phyloP scores from a whole-genome alignment of 2,888 invertebrate genomes.

The Phalera bucephala region DNA sequence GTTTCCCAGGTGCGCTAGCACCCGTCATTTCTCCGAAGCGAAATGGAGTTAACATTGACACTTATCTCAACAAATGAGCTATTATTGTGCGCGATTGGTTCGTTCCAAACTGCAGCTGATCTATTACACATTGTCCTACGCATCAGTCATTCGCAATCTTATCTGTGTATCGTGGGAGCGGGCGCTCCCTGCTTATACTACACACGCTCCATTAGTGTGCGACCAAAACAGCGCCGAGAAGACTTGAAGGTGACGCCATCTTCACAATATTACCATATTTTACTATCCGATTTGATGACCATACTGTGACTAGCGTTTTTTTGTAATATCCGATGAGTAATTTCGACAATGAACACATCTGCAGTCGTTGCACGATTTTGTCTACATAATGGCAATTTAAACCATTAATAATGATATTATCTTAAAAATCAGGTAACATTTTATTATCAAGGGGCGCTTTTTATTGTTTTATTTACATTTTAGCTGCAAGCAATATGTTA shows the following conservation, averaged over 20 bases:
- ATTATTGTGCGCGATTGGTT: slow-evolving; percentile 59
- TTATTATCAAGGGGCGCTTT: too few species aligned
- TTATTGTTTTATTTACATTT: too few species aligned
- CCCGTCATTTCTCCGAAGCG: slow-evolving; percentile 44
- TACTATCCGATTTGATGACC: slow-evolving; percentile 33
- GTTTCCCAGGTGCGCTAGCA: slow-evolving; percentile 42
- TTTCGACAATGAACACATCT: slow-evolving; percentile 23
- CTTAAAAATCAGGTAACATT: too few species aligned
- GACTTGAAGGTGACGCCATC: slow-evolving; percentile 29
- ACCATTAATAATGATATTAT: too few species aligned
- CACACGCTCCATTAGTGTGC: slow-evolving; percentile 45
- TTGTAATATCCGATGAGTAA: slow-evolving; percentile 24
- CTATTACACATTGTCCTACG: slow-evolving; percentile 76
- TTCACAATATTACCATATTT: slow-evolving; percentile 34
- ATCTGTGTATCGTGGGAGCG: slow-evolving; percentile 75
- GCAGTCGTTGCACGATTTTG: slow-evolving; percentile 18
- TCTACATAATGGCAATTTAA: too few species aligned
- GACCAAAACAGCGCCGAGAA: slow-evolving; percentile 9
- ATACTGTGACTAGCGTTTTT: slow-evolving; percentile 24
- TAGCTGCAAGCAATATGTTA: too few species aligned
- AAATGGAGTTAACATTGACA: slow-evolving; percentile 58
- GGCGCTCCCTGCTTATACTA: slow-evolving; percentile 36
- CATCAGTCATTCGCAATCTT: slow-evolving; percentile 77
- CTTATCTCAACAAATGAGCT: slow-evolving; percentile 75
- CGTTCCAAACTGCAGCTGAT: slow-evolving; percentile 61